A percentile compares a stretch with the other conserved stretches of the same genome.
These are phyloP conservation scores for Nothobranchius furzeri DNA, from an alignment of 2,113 vertebrate genomes.

Conservation along the genomic window DNA sequence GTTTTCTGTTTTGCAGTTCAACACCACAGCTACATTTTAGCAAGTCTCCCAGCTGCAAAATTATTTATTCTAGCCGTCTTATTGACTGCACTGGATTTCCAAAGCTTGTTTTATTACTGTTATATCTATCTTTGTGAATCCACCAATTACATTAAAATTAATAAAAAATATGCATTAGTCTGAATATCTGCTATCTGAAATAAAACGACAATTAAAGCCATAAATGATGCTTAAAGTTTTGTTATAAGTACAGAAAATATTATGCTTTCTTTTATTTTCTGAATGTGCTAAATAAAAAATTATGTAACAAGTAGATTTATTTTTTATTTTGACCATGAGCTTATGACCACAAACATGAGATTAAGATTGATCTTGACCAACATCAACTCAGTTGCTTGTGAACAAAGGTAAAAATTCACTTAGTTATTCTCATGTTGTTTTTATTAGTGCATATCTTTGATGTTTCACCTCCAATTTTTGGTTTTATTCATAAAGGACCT, in stretches of 20 bases:
- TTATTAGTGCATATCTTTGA: background rate
- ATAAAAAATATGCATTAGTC: too few species aligned
- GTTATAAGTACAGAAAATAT: background rate
- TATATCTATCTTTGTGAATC: too few species aligned
- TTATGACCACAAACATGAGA: conserved; percentile 6
- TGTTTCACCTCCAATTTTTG: background rate
- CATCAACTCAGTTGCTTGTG: conserved; percentile 35
- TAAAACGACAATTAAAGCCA: background rate
- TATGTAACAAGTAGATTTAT: background rate
- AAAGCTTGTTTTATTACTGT: too few species aligned
- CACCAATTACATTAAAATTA: background rate
- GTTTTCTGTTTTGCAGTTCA: conserved; percentile 1
- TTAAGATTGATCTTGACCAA: conserved; percentile 52
- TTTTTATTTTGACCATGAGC: background rate
- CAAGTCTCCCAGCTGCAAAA: background rate
- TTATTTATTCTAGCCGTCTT: too few species aligned
- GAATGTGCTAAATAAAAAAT: conserved; percentile 10
- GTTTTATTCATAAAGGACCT: background rate
- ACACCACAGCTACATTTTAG: background rate
- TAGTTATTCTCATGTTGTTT: background rate
- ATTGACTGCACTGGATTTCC: too few species aligned
- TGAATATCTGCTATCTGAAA: background rate
- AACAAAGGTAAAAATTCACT: conserved; percentile 27
- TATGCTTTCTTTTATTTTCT: background rate
- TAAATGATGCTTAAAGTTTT: background rate